These are phyloP conservation scores for Prosapia bicincta DNA, from an alignment of 2,888 invertebrate species.

Conservation along the genomic window DNA sequence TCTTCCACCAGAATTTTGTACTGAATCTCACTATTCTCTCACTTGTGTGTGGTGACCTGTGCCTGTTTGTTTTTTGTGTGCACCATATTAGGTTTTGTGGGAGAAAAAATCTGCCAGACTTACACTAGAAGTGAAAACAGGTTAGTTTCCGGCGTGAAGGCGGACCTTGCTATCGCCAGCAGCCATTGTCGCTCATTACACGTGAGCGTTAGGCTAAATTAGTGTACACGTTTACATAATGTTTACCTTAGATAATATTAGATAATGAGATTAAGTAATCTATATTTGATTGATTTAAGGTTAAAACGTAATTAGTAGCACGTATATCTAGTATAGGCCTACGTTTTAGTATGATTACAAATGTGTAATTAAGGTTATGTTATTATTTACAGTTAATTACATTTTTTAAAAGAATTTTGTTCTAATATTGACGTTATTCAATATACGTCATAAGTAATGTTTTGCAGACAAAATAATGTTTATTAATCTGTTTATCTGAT, in stretches of 20 bases:
- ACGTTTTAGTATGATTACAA: no score
- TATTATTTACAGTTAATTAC: no score
- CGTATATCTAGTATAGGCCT: no score
- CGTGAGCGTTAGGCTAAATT: slow-evolving; percentile 10
- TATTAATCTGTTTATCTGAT: no score
- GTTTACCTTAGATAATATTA: neutral
- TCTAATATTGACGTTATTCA: no score
- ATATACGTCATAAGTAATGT: no score
- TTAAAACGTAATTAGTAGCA: no score
- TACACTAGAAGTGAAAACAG: slow-evolving; percentile 19
- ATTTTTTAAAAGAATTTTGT: no score
- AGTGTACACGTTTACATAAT: neutral
- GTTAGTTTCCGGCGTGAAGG: slow-evolving; percentile 25
- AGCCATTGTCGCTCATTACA: slow-evolving; percentile 22
- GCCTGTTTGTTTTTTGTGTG: slow-evolving; percentile 33
- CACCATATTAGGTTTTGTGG: slow-evolving; percentile 29
- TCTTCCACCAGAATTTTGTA: slow-evolving; percentile 30
- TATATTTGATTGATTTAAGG: no score
- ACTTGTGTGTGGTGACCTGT: slow-evolving; percentile 29
- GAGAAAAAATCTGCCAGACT: slow-evolving; percentile 12
- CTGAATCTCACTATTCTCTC: slow-evolving; percentile 24
- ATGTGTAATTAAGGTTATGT: no score
- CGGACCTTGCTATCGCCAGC: slow-evolving; percentile 15
- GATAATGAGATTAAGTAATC: no score
- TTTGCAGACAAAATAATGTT: no score